Conservation (phyloP, 2,888 invertebrate species). For the Archips xylosteana region DNA sequence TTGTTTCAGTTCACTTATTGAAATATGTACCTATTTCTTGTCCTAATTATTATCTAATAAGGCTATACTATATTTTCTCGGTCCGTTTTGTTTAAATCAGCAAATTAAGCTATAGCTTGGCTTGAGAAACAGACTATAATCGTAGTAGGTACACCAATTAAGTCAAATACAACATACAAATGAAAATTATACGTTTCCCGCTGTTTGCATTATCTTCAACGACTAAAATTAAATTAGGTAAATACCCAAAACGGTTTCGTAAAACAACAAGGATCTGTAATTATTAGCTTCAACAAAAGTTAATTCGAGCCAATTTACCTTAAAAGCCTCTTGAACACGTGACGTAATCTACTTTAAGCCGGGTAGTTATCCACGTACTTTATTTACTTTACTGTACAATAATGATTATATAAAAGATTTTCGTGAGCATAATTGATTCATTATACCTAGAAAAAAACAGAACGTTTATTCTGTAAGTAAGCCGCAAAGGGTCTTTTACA, state of each 20-base stretch:
- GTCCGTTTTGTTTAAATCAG: too few relatives aligned
- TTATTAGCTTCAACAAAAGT: constrained; percentile 27
- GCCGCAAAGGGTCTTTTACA: too few relatives aligned
- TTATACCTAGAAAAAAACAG: too few relatives aligned
- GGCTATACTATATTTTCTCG: too few relatives aligned
- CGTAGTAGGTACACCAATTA: too few relatives aligned
- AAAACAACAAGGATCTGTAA: constrained; percentile 26
- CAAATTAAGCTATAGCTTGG: too few relatives aligned
- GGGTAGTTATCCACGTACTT: not conserved
- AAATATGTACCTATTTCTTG: too few relatives aligned
- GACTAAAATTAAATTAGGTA: constrained; percentile 30
- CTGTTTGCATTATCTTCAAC: constrained; percentile 3
- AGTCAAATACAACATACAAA: not conserved
- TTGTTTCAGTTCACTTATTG: too few relatives aligned
- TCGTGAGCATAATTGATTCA: too few relatives aligned
- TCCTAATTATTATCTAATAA: too few relatives aligned
- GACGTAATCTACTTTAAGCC: not conserved
- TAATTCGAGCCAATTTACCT: constrained; percentile 18
- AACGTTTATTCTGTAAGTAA: too few relatives aligned
- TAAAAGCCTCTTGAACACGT: constrained; percentile 12
- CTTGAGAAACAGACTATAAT: too few relatives aligned
- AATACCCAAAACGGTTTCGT: constrained; percentile 18
- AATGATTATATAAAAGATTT: not conserved
- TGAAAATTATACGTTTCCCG: not conserved
- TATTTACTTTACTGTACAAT: not conserved